A percentile compares a stretch with the other conserved stretches of the same genome.
phyloP scores from a whole-genome alignment of 1,140 invertebrate genomes.

The Pogonomyrmex californicus region DNA sequence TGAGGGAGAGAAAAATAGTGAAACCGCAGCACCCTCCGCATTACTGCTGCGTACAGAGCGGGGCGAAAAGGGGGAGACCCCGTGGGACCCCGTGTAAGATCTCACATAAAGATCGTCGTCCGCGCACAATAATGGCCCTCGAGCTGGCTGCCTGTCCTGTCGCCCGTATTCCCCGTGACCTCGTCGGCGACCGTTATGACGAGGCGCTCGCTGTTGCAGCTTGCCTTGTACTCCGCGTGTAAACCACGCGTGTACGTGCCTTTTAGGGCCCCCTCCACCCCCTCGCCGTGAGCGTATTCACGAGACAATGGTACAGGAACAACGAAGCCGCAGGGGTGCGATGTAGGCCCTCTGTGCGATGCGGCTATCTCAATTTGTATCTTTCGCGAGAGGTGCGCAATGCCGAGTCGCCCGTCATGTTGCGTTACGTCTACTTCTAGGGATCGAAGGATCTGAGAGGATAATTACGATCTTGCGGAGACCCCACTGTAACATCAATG shows the following conservation, averaged over 20 bases:
- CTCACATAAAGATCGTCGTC: conserved; percentile 81
- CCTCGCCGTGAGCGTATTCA: conserved; percentile 51
- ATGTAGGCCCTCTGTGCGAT: conserved; percentile 65
- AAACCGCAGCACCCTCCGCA: conserved; percentile 81
- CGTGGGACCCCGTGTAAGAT: conserved; percentile 79
- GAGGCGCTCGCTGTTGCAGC: conserved; percentile 71
- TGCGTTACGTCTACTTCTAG: conserved; percentile 33
- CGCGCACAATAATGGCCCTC: conserved; percentile 72
- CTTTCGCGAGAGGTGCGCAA: conserved; percentile 56
- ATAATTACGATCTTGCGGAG: conserved; percentile 19
- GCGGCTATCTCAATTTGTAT: conserved; percentile 69
- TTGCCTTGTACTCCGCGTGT: conserved; percentile 67
- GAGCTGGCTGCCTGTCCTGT: conserved; percentile 73
- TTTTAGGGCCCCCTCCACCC: conserved; percentile 63
- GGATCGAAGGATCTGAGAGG: neutral
- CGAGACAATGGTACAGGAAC: conserved; percentile 72
- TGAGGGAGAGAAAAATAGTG: conserved; percentile 69
- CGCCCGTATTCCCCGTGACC: conserved; percentile 75
- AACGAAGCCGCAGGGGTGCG: conserved; percentile 71
- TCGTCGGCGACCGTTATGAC: conserved; percentile 80
- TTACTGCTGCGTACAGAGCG: conserved; percentile 74
- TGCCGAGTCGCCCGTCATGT: conserved; percentile 24
- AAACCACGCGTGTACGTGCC: conserved; percentile 60
- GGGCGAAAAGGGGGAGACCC: conserved; percentile 48
- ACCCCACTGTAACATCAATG: neutral